A percentile compares a stretch with the other conserved stretches of the same genome.
phyloP scores from a whole-genome alignment of 2,797 vertebrate genomes.

The Pseudopleuronectes americanus region DNA sequence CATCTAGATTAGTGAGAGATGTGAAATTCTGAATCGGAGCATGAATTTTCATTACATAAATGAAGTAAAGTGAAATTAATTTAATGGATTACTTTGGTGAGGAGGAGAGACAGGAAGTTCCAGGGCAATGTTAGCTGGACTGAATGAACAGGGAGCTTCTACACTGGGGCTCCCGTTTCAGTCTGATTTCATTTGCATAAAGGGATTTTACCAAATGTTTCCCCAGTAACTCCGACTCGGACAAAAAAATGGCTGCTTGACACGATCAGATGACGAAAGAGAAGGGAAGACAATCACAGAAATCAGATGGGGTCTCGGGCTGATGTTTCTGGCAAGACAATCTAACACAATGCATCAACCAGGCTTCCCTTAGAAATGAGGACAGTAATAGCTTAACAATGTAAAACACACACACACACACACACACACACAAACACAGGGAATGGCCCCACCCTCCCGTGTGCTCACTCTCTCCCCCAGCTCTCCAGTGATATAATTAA shows the following conservation, averaged over 20 bases:
- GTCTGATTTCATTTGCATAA: conserved; percentile 29
- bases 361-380: conserved; percentile 67
- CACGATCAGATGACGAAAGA: background rate
- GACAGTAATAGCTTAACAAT: conserved; percentile 73
- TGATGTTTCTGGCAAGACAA: conserved; percentile 23
- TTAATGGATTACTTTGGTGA: conserved; percentile 65
- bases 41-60: conserved; percentile 68
- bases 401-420: conserved; percentile 62
- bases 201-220: conserved; percentile 16
- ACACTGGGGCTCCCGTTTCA: conserved; percentile 3
- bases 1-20: conserved; percentile 62
- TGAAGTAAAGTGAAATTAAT: conserved; percentile 55
- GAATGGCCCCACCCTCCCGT: conserved; percentile 64
- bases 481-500: conserved; percentile 85
- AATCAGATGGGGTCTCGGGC: too few species aligned
- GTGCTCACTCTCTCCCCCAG: conserved; percentile 65
- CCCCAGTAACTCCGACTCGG: conserved; percentile 37
- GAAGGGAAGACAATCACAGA: too few species aligned
- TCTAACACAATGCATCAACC: conserved; percentile 60
- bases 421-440: conserved; percentile 46
- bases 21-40: conserved; percentile 68
- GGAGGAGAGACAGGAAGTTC: conserved; percentile 55
- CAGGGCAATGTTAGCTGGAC: conserved; percentile 38
- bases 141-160: conserved; percentile 24
- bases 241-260: conserved; percentile 34